Conservation (phyloP, 2,113 vertebrate genomes). For the Passer domesticus region DNA sequence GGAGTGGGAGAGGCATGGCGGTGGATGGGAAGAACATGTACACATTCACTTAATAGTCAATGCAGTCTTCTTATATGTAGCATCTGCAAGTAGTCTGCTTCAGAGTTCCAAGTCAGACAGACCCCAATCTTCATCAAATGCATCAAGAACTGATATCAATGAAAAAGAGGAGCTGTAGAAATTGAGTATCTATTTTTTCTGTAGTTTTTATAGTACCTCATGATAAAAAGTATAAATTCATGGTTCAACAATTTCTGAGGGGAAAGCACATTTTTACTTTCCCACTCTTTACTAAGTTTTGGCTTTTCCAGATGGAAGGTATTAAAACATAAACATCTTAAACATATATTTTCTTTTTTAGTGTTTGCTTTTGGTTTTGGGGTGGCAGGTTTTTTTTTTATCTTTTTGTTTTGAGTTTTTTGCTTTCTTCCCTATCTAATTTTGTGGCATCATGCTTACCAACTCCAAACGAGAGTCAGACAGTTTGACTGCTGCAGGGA, state of each 20-base stretch:
- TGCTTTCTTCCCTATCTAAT: background rate
- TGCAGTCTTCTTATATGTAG: background rate
- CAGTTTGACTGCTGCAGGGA: background rate
- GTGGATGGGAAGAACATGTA: background rate
- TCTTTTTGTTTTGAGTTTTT: background rate
- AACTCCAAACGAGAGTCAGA: background rate
- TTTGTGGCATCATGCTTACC: background rate
- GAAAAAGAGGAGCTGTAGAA: background rate
- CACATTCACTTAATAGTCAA: background rate
- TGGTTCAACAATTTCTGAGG: accelerated
- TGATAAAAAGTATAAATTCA: background rate
- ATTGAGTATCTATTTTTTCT: background rate
- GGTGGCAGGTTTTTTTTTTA: background rate
- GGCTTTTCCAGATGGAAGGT: background rate
- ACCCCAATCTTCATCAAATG: background rate
- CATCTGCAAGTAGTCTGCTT: background rate
- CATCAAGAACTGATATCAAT: background rate
- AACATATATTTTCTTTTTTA: background rate
- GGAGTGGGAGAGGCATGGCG: accelerated
- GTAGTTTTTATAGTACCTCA: background rate
- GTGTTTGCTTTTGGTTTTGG: background rate
- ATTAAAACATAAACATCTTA: background rate
- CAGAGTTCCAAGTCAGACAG: background rate
- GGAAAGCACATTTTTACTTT: background rate
- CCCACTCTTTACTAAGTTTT: background rate